Base-by-base conservation (phyloP, 2,888 invertebrate genomes). In the Achlya flavicornis region DNA sequence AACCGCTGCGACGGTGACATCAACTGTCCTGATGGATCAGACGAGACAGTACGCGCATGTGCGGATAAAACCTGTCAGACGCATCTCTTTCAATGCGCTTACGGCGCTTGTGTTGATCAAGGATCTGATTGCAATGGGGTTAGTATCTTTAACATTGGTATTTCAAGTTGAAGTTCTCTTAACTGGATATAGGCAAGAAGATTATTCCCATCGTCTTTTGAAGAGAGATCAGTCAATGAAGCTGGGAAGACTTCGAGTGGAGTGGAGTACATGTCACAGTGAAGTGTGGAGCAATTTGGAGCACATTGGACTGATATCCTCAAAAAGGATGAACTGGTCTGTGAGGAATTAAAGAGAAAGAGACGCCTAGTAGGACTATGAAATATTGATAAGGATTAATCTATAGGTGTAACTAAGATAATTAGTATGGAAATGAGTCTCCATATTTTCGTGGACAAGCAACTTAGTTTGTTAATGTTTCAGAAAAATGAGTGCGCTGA, bases 41-140 rank as follows among this genome's bases (percentile, higher is more conserved):
- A 93, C 61, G 93, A 93, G 76, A 85, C 83, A 0, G 75, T 92
- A 0, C 71, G 76, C 6, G 78, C 88, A 0, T 93, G 93, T 69
- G 89, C 88, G 0, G 84, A 74, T 0, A 86, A 81, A 58, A 77
- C 65, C 0, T 96, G 96, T 74, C 91, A 93, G 0, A 68, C 80
- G 0, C 94, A 92, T 71, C 89, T 95, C 62, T 96, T 95, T 83
- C 94, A 94, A 57, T 96, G 96, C 75, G 89, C 90, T 0, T 95
- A 96, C 73, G 95, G 95, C 1, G 95, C 94, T 0, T 96, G 96
- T 70, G 81, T 94, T 8, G 91, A 94, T 71, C 89, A 93, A 0
- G 83, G 87, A 65, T 79, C 81, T 1, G 72, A 76, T 48, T 95
- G 95, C 70, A 85, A 74, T 58, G 64, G 61, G 46, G 72, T 74